Conservation (phyloP, 2,888 invertebrate genomes). For the Drosophila niveifrons region DNA sequence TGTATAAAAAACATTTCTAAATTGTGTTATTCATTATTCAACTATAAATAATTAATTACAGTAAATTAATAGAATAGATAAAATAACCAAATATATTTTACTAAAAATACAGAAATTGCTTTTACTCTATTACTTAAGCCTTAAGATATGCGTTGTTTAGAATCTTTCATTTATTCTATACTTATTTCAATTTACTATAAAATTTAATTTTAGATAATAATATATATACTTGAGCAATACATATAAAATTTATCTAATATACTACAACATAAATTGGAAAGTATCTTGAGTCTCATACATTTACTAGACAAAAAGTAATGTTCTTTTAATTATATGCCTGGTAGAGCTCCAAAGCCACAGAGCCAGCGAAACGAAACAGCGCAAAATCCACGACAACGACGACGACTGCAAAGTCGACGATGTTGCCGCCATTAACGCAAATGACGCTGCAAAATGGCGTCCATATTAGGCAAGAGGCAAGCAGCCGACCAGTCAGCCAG, state of each 20-base stretch:
- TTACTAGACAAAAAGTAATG: conserved; percentile 20
- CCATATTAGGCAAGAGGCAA: conserved; percentile 72
- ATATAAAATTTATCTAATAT: background rate
- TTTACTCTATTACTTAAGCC: too few species aligned
- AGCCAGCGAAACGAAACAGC: conserved; percentile 34
- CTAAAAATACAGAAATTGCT: too few species aligned
- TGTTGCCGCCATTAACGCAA: conserved; percentile 77
- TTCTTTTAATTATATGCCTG: conserved; percentile 64
- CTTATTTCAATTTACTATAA: too few species aligned
- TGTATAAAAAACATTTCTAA: too few species aligned
- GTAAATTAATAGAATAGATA: too few species aligned
- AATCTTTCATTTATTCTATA: too few species aligned
- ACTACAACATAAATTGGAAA: background rate
- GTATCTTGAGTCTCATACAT: conserved; percentile 1
- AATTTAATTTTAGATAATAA: too few species aligned
- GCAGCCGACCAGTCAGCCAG: conserved; percentile 44
- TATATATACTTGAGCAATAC: too few species aligned
- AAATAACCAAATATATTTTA: too few species aligned
- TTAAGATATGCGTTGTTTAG: too few species aligned
- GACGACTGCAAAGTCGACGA: conserved; percentile 38
- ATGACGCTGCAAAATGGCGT: conserved; percentile 80
- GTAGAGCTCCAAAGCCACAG: conserved; percentile 14
- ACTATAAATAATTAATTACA: too few species aligned
- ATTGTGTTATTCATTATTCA: too few species aligned
- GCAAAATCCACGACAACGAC: conserved; percentile 42